These are phyloP conservation scores for Drosophila nr. perissopoda DNA, from an alignment of 2,888 invertebrate species.

Conservation along the genomic window DNA sequence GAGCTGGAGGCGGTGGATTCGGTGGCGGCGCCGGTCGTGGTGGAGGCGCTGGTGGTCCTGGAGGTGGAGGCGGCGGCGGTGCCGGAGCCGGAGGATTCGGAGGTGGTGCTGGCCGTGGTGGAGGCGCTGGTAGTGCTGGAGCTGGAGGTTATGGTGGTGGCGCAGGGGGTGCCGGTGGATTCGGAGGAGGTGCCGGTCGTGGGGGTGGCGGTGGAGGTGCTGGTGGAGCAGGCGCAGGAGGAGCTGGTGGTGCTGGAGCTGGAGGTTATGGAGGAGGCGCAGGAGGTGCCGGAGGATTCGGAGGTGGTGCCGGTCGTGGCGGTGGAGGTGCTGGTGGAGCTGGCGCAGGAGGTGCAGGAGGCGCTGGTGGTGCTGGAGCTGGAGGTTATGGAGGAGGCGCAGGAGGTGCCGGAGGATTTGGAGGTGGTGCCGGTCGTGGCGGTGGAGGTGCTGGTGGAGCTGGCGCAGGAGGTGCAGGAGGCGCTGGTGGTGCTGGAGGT, in stretches of 20 bases:
- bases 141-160: neutral
- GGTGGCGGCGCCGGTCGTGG: constrained; percentile 15
- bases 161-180: neutral
- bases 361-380: neutral
- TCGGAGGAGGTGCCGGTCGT: neutral
- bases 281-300: constrained; percentile 2
- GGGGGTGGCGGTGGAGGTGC: constrained; percentile 4
- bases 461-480: constrained; percentile 9
- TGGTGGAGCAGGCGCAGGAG: neutral
- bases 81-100: constrained; percentile 1
- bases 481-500: constrained; percentile 2
- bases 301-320: constrained; percentile 7
- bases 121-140: constrained; percentile 33
- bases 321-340: constrained; percentile 16
- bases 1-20: constrained; percentile 2
- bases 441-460: constrained; percentile 36
- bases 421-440: constrained; percentile 41
- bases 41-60: constrained; percentile 19
- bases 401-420: constrained; percentile 11
- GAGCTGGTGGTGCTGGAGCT: constrained; percentile 3
- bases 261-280: constrained; percentile 20
- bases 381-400: constrained; percentile 14
- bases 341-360: constrained; percentile 1
- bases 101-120: constrained; percentile 44
- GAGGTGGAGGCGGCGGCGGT: constrained; percentile 22